phyloP scores from a whole-genome alignment of 2,888 invertebrate species.

The Oxyteleia sp. region DNA sequence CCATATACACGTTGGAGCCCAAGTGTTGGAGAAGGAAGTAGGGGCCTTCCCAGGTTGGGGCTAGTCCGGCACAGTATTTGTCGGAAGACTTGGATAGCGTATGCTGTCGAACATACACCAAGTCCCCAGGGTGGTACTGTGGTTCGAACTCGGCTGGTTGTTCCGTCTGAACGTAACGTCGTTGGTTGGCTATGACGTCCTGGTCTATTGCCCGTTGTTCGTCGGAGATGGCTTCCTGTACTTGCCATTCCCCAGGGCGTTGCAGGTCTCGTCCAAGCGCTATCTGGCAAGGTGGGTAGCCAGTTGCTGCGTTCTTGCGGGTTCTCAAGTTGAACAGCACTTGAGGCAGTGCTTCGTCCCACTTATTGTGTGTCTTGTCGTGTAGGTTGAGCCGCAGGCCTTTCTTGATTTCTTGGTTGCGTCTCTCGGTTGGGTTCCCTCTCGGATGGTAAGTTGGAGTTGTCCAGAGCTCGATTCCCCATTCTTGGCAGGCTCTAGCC shows the following conservation, averaged over 20 bases:
- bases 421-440: constrained; percentile 58
- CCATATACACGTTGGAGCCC: background rate
- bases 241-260: constrained; percentile 15
- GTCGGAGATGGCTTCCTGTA: no score
- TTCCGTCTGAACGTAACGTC: no score
- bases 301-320: constrained; percentile 17
- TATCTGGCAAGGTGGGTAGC: constrained; percentile 12
- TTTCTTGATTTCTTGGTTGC: constrained; percentile 65
- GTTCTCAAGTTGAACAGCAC: constrained; percentile 8
- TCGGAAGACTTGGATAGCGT: background rate
- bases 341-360: background rate
- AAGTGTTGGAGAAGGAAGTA: background rate
- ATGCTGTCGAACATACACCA: background rate
- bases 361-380: no score
- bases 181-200: no score
- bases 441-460: constrained; percentile 18
- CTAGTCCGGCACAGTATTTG: constrained; percentile 2
- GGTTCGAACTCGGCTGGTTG: no score
- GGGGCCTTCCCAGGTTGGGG: constrained; percentile 10
- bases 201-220: no score
- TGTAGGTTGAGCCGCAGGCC: no score
- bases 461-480: constrained; percentile 43
- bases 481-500: background rate
- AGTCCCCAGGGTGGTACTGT: background rate
- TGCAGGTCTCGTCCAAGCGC: background rate